Evolutionary conservation across 2,888 invertebrate species (phyloP), one percentile per base, ranked within the genome.

Genomic region (Philhelius pedissequus): DNA sequence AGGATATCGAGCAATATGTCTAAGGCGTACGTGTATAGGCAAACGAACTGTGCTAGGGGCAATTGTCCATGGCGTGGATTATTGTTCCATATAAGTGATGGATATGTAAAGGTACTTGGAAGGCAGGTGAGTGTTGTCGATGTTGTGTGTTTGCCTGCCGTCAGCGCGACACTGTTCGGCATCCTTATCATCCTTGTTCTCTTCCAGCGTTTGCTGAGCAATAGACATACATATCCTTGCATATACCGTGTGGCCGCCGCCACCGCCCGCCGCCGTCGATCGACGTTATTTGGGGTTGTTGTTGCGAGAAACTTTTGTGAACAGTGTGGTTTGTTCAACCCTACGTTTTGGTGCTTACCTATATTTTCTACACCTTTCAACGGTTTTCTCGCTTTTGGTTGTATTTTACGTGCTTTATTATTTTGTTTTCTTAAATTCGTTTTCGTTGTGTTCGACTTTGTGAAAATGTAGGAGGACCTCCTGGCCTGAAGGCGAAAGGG

Each of bases 41-140:
- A 6, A 58, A 58, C 22, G 35, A 27, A 30, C n/a, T 38, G 15
- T 43, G 64, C 48, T 76, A 75, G 71, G 84, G 75, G 32, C 84
- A 84, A 84, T 84, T 84, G 84, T 76, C 84, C 84, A 76, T 84
- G 76, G 84, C 80, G 80, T 84, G 70, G 84, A 84, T 84, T 84
- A 80, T 84, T 84, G 80, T 84, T 80, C 68, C 32, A 35, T 22
- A 68, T 48, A 84, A 80, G 80, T 84, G 84, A 84, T 71, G 80
- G 79, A 80, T 84, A 84, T 80, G 75, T 56, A 80, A 84, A 84
- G 80, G 0, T 22, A n/a, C 48, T 22, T 58, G 13, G 15, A 18
- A 18, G 60, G n/a, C n/a, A n/a, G n/a, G 52, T 56, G 73, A 71
- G 70, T 56, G 35, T 48, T 75, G 52, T 56, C 69, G 68, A 64